phyloP scores from a whole-genome alignment of 2,888 invertebrate species.

The Dolichomitus sp. region DNA sequence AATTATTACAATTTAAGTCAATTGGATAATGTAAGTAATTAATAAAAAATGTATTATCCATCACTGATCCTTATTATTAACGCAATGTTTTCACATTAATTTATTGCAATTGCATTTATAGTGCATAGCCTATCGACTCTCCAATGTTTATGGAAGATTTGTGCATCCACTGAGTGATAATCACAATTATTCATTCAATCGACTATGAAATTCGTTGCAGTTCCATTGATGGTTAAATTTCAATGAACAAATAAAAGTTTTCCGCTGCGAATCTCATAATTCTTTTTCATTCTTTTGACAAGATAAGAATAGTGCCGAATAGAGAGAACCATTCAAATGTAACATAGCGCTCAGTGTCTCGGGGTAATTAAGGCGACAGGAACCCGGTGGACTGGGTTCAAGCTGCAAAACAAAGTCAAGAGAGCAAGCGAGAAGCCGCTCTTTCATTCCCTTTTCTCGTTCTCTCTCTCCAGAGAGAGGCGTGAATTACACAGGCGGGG shows the following conservation, averaged over 20 bases:
- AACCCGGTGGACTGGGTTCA: constrained; percentile 72
- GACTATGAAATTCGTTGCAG: not conserved
- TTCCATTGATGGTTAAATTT: constrained; percentile 29
- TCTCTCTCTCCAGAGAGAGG: constrained; percentile 61
- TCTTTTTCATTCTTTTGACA: constrained; percentile 15
- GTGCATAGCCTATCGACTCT: not conserved
- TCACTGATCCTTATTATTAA: not conserved
- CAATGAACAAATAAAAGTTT: not conserved
- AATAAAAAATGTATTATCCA: not conserved
- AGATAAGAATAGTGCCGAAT: constrained; percentile 55
- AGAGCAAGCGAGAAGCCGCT: constrained; percentile 62
- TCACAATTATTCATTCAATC: not conserved
- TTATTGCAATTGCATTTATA: not conserved
- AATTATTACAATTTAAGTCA: not conserved
- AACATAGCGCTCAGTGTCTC: constrained; percentile 61
- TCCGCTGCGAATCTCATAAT: not conserved
- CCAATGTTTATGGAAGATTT: not conserved
- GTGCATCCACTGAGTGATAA: not conserved
- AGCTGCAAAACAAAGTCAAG: constrained; percentile 80
- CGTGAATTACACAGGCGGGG: constrained; percentile 70
- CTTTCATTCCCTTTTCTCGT: constrained; percentile 22
- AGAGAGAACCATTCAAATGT: constrained; percentile 58
- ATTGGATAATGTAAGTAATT: not conserved
- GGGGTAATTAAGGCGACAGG: constrained; percentile 74
- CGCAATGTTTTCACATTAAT: not conserved